These are phyloP conservation scores for Sylvia atricapilla DNA, from an alignment of 2,113 vertebrate genomes.

Conservation along the genomic window DNA sequence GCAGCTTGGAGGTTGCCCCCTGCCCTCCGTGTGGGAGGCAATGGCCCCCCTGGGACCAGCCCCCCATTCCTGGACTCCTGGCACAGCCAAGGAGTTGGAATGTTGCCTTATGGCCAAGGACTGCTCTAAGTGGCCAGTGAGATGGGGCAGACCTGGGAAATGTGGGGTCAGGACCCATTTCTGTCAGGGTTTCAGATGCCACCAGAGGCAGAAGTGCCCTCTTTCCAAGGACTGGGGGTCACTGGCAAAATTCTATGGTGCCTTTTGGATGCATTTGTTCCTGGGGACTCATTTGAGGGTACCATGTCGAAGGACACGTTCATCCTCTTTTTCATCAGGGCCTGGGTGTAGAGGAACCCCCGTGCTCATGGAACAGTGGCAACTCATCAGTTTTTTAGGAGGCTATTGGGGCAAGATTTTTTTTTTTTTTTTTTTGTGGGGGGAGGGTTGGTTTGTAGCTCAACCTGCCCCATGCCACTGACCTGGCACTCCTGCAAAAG, in stretches of 20 bases:
- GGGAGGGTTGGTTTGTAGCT: not conserved
- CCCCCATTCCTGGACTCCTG: not conserved
- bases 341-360: not conserved
- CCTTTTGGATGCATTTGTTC: not conserved
- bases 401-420: not conserved
- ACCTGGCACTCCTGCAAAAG: not conserved
- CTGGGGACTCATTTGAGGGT: not conserved
- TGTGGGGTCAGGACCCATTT: not conserved
- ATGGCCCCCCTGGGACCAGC: not conserved
- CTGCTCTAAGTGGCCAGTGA: not conserved
- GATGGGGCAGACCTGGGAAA: not conserved
- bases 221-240: not conserved
- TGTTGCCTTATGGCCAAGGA: not conserved
- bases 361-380: not conserved
- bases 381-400: not conserved
- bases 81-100: rapidly evolving
- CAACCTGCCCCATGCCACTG: not conserved
- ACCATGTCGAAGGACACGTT: rapidly evolving
- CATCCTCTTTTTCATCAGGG: not conserved
- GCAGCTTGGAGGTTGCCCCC: not conserved
- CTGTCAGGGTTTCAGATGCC: not conserved
- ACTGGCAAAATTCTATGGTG: not conserved
- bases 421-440: too few relatives aligned
- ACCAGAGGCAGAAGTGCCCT: not conserved
- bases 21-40: not conserved